phyloP scores from a whole-genome alignment of 2,113 vertebrate species.

The Motacilla alba region DNA sequence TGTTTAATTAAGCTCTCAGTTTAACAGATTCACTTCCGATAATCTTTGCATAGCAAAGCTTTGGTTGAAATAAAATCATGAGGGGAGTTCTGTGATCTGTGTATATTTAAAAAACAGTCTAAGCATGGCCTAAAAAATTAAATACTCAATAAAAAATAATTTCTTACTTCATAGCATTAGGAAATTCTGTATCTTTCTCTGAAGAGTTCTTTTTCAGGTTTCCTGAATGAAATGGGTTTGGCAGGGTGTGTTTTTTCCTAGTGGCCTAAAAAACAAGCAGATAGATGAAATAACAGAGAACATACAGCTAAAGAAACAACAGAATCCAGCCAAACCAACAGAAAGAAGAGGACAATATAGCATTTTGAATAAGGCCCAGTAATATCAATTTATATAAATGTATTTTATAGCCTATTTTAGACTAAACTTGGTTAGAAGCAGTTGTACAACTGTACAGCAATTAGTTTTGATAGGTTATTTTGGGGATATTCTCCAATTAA shows the following conservation, averaged over 20 bases:
- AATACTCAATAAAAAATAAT: not conserved
- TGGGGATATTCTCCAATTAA: not conserved
- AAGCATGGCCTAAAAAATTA: not conserved
- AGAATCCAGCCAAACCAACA: not conserved
- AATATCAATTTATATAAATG: not conserved
- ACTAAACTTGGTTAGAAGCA: not conserved
- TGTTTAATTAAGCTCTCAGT: not conserved
- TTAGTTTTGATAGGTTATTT: not conserved
- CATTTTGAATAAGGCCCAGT: not conserved
- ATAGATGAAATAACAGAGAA: not conserved
- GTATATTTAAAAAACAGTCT: not conserved
- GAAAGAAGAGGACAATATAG: not conserved
- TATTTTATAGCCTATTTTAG: not conserved
- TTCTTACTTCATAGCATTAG: slow-evolving; percentile 82
- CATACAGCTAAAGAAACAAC: not conserved
- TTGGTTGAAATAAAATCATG: not conserved
- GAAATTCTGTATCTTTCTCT: slow-evolving; percentile 82
- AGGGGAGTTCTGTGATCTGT: not conserved
- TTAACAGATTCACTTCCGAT: not conserved
- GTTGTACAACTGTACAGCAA: not conserved
- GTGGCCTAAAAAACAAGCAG: slow-evolving; percentile 70
- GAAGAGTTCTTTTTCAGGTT: slow-evolving; percentile 83
- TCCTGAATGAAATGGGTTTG: slow-evolving; percentile 88
- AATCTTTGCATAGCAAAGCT: not conserved
- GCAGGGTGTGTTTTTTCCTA: slow-evolving; percentile 80